These are phyloP conservation scores for Cyprinodon brontotheroides DNA, from an alignment of 2,113 vertebrate genomes.

Conservation along the genomic window DNA sequence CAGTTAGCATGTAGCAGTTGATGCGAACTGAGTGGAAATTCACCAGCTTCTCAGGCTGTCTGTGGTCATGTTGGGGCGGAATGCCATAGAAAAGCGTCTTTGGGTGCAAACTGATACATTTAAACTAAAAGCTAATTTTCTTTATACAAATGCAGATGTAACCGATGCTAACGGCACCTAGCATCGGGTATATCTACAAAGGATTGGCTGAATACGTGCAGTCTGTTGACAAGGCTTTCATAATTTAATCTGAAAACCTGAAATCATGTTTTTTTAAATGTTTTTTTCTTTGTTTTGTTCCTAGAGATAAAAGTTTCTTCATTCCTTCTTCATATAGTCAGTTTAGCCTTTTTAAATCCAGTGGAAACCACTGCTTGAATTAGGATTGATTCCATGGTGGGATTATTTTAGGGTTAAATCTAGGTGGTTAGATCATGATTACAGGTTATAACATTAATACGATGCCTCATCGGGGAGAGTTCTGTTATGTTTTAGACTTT, in stretches of 20 bases:
- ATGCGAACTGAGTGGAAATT: slow-evolving; percentile 4
- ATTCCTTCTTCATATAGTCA: too few species aligned
- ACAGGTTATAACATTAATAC: too few species aligned
- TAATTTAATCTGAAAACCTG: background rate
- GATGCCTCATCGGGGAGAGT: too few species aligned
- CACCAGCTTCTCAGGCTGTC: slow-evolving; percentile 3
- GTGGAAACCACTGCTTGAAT: too few species aligned
- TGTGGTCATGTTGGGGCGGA: background rate
- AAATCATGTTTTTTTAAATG: too few species aligned
- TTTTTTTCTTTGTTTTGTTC: too few species aligned
- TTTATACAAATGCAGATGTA: background rate
- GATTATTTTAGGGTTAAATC: too few species aligned
- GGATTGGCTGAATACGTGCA: background rate
- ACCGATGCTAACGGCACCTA: background rate
- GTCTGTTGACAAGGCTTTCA: background rate
- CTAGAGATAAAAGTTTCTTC: too few species aligned
- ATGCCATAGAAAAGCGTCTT: slow-evolving; percentile 6
- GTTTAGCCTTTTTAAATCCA: too few species aligned
- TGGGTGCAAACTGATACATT: background rate
- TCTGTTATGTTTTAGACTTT: too few species aligned
- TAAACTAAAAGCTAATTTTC: background rate
- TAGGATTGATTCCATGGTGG: too few species aligned
- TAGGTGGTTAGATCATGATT: too few species aligned
- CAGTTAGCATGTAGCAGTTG: background rate
- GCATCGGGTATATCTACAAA: background rate